Conservation (phyloP, 2,797 vertebrate species). For the Notolepis coatsorum region DNA sequence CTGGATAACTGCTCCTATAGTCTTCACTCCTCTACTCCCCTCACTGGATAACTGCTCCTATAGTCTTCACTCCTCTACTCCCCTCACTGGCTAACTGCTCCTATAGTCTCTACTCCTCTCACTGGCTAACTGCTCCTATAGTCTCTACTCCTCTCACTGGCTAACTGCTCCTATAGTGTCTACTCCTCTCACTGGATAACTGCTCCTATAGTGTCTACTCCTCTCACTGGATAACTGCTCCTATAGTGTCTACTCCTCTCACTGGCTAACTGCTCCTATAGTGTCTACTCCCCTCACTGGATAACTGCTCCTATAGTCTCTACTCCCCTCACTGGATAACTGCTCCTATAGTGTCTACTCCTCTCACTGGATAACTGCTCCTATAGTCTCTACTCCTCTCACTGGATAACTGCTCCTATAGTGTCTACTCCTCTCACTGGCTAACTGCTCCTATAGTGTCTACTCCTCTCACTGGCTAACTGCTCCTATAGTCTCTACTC, state of each 20-base stretch:
- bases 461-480: slow-evolving; percentile 16
- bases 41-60: slow-evolving; percentile 8
- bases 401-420: slow-evolving; percentile 9
- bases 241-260: no score
- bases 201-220: slow-evolving; percentile 11
- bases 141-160: not conserved
- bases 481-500: slow-evolving; percentile 12
- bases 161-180: not conserved
- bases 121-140: slow-evolving; percentile 10
- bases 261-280: slow-evolving; percentile 10
- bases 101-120: no score
- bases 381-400: no score
- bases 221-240: not conserved
- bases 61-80: slow-evolving; percentile 12
- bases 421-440: not conserved
- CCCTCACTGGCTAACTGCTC: not conserved
- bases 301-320: not conserved
- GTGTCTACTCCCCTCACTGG: not conserved
- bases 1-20: not conserved
- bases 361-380: not conserved
- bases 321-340: slow-evolving; percentile 15
- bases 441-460: not conserved
- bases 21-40: no score
- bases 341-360: slow-evolving; percentile 11
- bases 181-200: slow-evolving; percentile 15